Conservation (phyloP, 1,140 invertebrate genomes). For the Caerostris darwini region DNA sequence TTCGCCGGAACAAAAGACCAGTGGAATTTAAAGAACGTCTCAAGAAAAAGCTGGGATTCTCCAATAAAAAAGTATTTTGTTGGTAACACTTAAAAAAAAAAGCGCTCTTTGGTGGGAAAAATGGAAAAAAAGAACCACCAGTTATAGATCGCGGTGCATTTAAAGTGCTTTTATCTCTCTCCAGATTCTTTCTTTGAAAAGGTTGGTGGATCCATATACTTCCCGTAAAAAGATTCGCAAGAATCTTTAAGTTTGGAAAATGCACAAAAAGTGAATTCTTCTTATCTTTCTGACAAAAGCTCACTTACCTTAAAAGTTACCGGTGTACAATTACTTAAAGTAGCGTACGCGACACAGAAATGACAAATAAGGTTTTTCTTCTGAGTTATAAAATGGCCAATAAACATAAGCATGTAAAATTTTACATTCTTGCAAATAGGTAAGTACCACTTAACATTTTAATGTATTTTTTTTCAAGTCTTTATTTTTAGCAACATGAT, state of each 20-base stretch:
- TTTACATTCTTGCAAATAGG: neutral
- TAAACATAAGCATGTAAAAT: neutral
- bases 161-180: conserved; percentile 27
- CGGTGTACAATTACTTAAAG: neutral
- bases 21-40: neutral
- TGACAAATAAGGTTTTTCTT: neutral
- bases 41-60: neutral
- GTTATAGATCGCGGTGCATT: conserved; percentile 13
- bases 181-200: conserved; percentile 1
- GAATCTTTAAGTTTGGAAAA: neutral
- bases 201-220: neutral
- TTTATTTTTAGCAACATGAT: too few species aligned
- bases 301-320: conserved; percentile 13
- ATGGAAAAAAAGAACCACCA: neutral
- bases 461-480: too few species aligned
- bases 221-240: neutral
- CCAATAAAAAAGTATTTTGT: conserved; percentile 1
- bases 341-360: neutral
- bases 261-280: neutral
- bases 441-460: too few species aligned
- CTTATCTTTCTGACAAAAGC: neutral
- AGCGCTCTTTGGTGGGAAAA: neutral
- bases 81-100: conserved; percentile 7
- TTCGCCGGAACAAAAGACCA: neutral
- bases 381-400: neutral